These are phyloP conservation scores for Scelioninae gen. 2 DNA, from an alignment of 2,888 invertebrate genomes.

Conservation along the genomic window DNA sequence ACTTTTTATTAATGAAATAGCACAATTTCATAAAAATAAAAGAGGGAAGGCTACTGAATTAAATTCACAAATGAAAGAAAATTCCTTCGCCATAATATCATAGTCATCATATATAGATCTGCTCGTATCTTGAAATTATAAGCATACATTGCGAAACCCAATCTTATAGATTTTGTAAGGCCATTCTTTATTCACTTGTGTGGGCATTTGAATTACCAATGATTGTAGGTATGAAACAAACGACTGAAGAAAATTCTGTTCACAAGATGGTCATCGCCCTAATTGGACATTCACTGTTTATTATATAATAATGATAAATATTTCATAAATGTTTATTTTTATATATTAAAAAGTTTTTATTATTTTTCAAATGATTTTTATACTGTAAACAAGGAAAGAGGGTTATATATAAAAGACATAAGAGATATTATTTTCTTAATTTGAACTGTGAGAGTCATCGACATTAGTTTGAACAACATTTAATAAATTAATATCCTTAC, in stretches of 20 bases:
- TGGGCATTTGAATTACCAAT: slow-evolving; percentile 58
- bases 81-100: slow-evolving; percentile 39
- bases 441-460: background rate
- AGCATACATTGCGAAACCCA: slow-evolving; percentile 47
- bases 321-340: background rate
- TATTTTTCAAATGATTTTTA: background rate
- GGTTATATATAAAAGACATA: background rate
- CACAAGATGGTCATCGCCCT: slow-evolving; percentile 56
- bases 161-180: slow-evolving; percentile 55
- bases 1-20: no score
- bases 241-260: slow-evolving; percentile 47
- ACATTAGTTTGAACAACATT: slow-evolving; percentile 3
- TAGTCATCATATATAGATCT: slow-evolving; percentile 50
- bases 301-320: no score
- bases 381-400: background rate
- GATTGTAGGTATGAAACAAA: slow-evolving; percentile 58
- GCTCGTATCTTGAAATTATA: slow-evolving; percentile 46
- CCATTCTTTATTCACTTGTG: slow-evolving; percentile 56
- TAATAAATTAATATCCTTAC: no score
- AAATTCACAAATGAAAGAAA: slow-evolving; percentile 30
- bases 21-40: no score
- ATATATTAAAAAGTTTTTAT: background rate
- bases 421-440: background rate
- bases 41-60: slow-evolving; percentile 16
- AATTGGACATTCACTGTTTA: slow-evolving; percentile 47